Evolutionary conservation across 2,888 invertebrate genomes (phyloP), one percentile per base, ranked within the genome.

Genomic region (Cryptosula pallasiana): DNA sequence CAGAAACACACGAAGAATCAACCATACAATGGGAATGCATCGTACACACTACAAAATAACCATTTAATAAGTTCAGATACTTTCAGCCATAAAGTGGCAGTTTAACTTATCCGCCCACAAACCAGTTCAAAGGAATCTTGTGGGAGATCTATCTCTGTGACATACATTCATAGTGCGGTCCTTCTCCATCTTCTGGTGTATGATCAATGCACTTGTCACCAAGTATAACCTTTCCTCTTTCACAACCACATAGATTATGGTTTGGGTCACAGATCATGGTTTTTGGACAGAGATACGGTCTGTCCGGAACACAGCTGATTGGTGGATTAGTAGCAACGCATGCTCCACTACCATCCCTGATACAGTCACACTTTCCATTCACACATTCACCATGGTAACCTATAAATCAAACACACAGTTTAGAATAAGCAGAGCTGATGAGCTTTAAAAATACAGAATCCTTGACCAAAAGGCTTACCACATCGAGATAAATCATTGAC

Each of bases 401-500:
- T 55, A 25, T 20, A 45, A 45, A 20, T 45, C n/a, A 45, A 13
- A 45, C 20, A 9, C 9, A n/a, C n/a, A n/a, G n/a, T n/a, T n/a
- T n/a, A n/a, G n/a, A n/a, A n/a, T n/a, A n/a, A n/a, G n/a, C n/a
- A n/a, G n/a, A n/a, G n/a, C n/a, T n/a, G n/a, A n/a, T n/a, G n/a
- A n/a, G n/a, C n/a, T n/a, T n/a, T n/a, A n/a, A n/a, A n/a, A n/a
- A n/a, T n/a, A n/a, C n/a, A n/a, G n/a, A n/a, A n/a, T n/a, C n/a
- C n/a, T n/a, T n/a, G n/a, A n/a, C n/a, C n/a, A n/a, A 45, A 45
- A 57, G 5, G 13, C 63, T 63, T 63, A 63, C 63, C 63, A 32
- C 63, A 63, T 13, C 13, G 16, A 5, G 63, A 63, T 27, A 32
- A 2, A 13, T 32, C 63, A 2, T 27, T 63, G 3, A 25, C 25